These are phyloP conservation scores for Rhyzopertha dominica DNA, from an alignment of 1,140 invertebrate species.

Conservation along the genomic window DNA sequence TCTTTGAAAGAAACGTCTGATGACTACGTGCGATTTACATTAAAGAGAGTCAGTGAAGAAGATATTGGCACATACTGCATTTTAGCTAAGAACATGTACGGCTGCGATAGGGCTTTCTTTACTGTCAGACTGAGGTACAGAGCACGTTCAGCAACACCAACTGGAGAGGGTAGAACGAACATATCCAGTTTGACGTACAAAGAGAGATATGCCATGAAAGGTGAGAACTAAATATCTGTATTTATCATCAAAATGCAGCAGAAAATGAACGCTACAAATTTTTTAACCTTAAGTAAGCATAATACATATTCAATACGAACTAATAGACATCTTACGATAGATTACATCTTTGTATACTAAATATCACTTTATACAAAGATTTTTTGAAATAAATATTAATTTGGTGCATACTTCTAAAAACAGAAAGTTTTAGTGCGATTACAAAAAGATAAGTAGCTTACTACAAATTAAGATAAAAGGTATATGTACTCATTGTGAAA, in stretches of 20 bases:
- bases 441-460: too few relatives aligned
- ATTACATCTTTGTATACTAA: too few relatives aligned
- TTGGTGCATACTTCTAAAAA: too few relatives aligned
- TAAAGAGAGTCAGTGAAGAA: constrained; percentile 76
- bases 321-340: too few relatives aligned
- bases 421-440: too few relatives aligned
- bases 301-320: too few relatives aligned
- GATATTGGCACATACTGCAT: constrained; percentile 95
- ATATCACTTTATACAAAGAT: too few relatives aligned
- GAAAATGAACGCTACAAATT: constrained; percentile 3
- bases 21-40: constrained; percentile 78
- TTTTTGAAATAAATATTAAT: too few relatives aligned
- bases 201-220: constrained; percentile 54
- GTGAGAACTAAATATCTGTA: constrained; percentile 47
- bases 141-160: constrained; percentile 61
- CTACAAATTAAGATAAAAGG: too few relatives aligned
- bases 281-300: too few relatives aligned
- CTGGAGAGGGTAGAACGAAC: constrained; percentile 46
- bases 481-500: too few relatives aligned
- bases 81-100: constrained; percentile 84
- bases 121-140: constrained; percentile 68
- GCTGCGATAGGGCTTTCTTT: constrained; percentile 78
- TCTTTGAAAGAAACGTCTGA: constrained; percentile 76
- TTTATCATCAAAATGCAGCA: background rate
- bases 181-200: too few relatives aligned